Percentiles rank a stretch among this genome's conserved stretches.
These are phyloP conservation scores for Muntiacus muntjak DNA, from an alignment of 2,113 vertebrate species.

Conservation along the genomic window DNA sequence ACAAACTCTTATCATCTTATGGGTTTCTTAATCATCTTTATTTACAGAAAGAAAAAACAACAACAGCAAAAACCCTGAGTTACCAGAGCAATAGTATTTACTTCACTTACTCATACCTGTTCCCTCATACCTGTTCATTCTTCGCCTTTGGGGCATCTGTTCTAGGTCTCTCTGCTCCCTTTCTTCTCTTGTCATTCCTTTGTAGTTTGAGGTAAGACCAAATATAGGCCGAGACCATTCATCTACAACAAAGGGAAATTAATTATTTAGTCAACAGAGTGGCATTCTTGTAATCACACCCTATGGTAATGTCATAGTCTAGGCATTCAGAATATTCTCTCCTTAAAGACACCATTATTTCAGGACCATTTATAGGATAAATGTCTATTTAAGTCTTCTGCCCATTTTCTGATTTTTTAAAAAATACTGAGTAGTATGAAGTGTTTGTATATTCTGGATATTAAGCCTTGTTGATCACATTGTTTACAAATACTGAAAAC, in stretches of 20 bases:
- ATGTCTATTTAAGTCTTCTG: not conserved
- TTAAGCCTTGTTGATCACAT: not conserved
- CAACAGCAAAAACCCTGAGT: not conserved
- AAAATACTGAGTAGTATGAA: not conserved
- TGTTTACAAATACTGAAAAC: not conserved
- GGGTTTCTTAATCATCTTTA: not conserved
- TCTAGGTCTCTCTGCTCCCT: conserved; percentile 96
- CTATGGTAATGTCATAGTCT: not conserved
- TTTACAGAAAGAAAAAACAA: not conserved
- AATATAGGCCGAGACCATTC: conserved; percentile 99
- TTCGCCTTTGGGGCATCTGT: conserved; percentile 94
- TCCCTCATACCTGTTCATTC: conserved; percentile 88
- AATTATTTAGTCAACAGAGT: not conserved
- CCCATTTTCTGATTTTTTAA: not conserved
- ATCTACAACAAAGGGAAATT: conserved; percentile 79
- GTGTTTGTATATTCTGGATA: not conserved
- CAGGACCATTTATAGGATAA: not conserved
- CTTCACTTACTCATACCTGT: conserved; percentile 22
- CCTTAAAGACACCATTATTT: not conserved
- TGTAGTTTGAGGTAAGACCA: conserved; percentile 97
- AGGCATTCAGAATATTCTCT: not conserved
- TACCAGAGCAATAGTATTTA: not conserved
- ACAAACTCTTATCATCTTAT: not conserved
- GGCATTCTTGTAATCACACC: not conserved
- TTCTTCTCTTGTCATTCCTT: conserved; percentile 98